Conservation (phyloP, 2,797 vertebrate species). For the Hemibagrus guttatus region DNA sequence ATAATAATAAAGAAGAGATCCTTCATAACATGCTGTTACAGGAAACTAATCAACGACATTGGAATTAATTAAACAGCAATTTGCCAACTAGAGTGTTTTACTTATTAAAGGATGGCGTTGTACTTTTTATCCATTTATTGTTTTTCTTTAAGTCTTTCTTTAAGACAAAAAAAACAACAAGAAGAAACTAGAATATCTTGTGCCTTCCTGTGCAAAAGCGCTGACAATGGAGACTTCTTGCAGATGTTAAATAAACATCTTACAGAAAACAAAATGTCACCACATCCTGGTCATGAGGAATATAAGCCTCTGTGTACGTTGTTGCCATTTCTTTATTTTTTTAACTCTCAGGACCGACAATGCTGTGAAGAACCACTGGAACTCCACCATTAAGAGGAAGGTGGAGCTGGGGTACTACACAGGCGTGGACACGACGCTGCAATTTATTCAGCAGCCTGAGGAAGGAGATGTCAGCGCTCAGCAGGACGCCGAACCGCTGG, state of each 20-base stretch:
- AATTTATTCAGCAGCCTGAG: conserved; percentile 64
- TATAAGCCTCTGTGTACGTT: background rate
- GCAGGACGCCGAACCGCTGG: conserved; percentile 65
- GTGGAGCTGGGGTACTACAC: conserved; percentile 89
- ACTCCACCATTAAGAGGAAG: conserved; percentile 96
- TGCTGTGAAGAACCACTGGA: conserved; percentile 99
- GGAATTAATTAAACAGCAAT: background rate
- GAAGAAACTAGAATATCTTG: background rate
- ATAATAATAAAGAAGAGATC: background rate
- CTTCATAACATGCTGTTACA: background rate
- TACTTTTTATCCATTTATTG: too few species aligned
- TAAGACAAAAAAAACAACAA: too few species aligned
- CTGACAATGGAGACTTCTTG: background rate
- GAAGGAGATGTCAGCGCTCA: conserved; percentile 65
- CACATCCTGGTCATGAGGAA: background rate
- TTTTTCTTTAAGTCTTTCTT: too few species aligned
- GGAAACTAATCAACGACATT: background rate
- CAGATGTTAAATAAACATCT: background rate
- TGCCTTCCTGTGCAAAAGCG: background rate
- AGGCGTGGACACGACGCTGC: conserved; percentile 65
- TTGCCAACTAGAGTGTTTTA: too few species aligned
- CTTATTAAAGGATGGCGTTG: too few species aligned
- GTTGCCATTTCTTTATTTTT: background rate
- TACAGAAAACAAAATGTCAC: background rate
- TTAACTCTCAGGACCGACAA: conserved; percentile 85